Base-by-base conservation (phyloP, 2,113 vertebrate genomes). In the Willisornis vidua region DNA sequence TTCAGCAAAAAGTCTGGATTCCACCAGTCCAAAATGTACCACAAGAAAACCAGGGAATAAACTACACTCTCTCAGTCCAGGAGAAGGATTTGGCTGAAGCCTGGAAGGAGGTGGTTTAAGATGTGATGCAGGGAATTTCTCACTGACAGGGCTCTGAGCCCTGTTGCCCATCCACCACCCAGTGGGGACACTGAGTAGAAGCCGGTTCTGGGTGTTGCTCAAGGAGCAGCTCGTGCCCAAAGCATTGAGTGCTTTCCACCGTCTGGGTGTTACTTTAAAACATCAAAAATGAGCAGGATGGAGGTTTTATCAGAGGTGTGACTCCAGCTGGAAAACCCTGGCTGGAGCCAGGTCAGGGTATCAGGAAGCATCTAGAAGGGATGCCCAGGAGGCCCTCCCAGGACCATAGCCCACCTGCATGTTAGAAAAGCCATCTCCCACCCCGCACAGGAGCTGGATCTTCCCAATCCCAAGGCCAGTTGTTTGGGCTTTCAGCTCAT, bases 1-100 rank as follows among this genome's bases (percentile, higher is more conserved):
- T 58, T 35, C 49, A 57, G 18, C 15, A 5, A n/a, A 9, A 3
- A 33, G 12, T 37, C 24, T 1, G 1, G 41, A 33, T 33, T 15
- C 25, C 7, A 0, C 5, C 35, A 2, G 26, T 2, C 29, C 0
- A 0, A 76, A 57, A 28, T 0, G 0, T 28, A 57, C 31, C 26
- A n/a, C 10, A 7, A 1, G 43, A 8, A 63, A 58, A 52, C 0
- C 1, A 22, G 45, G 49, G 75, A 66, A 61, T 3, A 22, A 68
- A 29, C 8, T 4, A 5, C 3, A 0, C 4, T 14, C 17, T 12
- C 9, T 4, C 35, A 17, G 37, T 6, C 22, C 1, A 1, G 1
- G 3, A 41, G n/a, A 41, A 41, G 66, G 61, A 19, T 29, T 8
- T 0, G 6, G 58, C 54, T 51, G 4, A 25, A 9, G 10, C 0